Conservation (phyloP, 2,113 vertebrate species). For the Rhizomys pruinosus region DNA sequence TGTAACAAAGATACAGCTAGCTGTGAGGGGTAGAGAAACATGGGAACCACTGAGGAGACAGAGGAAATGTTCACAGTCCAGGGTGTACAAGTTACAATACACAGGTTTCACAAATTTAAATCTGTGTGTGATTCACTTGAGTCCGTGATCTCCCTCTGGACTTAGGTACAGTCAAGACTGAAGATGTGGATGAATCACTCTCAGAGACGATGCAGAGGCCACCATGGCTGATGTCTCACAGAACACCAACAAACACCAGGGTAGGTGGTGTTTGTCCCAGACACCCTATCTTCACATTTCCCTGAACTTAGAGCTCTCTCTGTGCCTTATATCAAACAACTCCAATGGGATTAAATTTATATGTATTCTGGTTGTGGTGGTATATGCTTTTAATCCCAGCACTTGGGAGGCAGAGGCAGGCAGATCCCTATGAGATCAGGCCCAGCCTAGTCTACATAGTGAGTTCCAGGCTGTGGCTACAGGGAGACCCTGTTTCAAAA, state of each 20-base stretch:
- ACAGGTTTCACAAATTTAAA: neutral
- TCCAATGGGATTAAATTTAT: too few species aligned
- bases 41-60: neutral
- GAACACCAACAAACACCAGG: too few species aligned
- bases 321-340: neutral
- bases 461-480: too few species aligned
- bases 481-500: too few species aligned
- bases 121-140: neutral
- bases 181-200: accelerated
- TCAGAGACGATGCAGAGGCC: neutral
- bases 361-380: too few species aligned
- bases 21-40: neutral
- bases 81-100: neutral
- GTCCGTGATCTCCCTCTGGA: neutral
- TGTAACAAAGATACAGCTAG: neutral
- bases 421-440: too few species aligned
- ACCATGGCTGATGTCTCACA: neutral
- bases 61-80: neutral
- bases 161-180: neutral
- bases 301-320: too few species aligned
- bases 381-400: too few species aligned
- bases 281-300: neutral
- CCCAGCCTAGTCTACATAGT: too few species aligned
- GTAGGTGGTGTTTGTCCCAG: too few species aligned
- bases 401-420: too few species aligned